Evolutionary conservation across 2,888 invertebrate species (phyloP), one percentile per base, ranked within the genome.

Genomic region (Harmothoe impar): DNA sequence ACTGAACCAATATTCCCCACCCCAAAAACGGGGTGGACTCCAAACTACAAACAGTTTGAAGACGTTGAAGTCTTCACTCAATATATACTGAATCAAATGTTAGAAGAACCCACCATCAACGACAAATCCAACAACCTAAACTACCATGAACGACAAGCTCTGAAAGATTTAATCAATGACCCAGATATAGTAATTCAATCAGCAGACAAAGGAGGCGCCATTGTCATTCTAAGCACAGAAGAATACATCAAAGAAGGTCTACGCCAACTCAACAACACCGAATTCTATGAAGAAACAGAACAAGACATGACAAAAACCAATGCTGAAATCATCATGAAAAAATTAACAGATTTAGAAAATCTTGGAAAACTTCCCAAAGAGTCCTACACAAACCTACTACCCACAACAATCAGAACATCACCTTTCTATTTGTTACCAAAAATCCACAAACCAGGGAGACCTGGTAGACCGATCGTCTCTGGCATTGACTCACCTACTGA

Each of bases 361-460:
- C 43, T 43, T 7, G 43, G 43, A 43, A 43, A 43, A 43, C 43
- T 43, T 43, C 43, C 43, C 3, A 43, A 43, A 43, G 43, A 43
- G 5, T 43, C 10, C 3, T 43, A 7, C 43, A 43, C 43, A 43
- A 43, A 43, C 10, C 43, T 88, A 17, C 0, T 88, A 15, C 56
- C 56, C 0, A 56, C 15, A 3, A 52, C 52, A 1, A 29, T 88
- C 54, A n/a, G 88, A n/a, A 88, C 88, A 29, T 56, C 56, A 7
- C 54, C 56, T 7, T 88, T 88, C 33, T 88, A 52, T n/a, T 15
- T 88, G n/a, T 54, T 88, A 23, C 88, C 88, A 54, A 88, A 88
- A 56, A 88, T 88, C 23, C 56, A 29, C 56, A 88, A 52, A 25
- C 0, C 0, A 31, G 31, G 33, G 12, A 29, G 5, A 0, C 88